These are phyloP conservation scores for Mactra quadrangularis DNA, from an alignment of 1,140 invertebrate genomes.

Conservation along the genomic window DNA sequence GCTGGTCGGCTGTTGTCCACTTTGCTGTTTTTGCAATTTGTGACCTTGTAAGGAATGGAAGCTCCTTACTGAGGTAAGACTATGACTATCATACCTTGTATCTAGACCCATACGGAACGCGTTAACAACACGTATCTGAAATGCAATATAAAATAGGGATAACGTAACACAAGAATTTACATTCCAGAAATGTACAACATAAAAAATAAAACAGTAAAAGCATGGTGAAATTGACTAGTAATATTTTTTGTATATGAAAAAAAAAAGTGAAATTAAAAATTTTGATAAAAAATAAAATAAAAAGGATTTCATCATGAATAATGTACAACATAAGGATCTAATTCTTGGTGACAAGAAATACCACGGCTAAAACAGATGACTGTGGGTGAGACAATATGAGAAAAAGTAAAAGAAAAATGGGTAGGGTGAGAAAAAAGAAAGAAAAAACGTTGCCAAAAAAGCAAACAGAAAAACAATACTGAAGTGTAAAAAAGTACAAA, in stretches of 20 bases:
- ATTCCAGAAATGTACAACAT: constrained; percentile 59
- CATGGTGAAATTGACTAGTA: constrained; percentile 50
- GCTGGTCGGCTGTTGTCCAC: constrained; percentile 34
- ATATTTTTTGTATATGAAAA: too few species aligned
- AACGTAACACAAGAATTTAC: constrained; percentile 59
- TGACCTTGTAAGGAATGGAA: constrained; percentile 79
- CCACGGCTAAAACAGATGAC: constrained; percentile 22
- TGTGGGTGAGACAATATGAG: constrained; percentile 23
- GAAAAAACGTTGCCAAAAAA: too few species aligned
- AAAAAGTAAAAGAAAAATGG: too few species aligned
- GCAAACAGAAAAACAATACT: too few species aligned
- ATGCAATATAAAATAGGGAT: constrained; percentile 63
- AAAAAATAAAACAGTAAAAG: constrained; percentile 47
- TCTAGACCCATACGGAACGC: constrained; percentile 99
- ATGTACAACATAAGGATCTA: constrained; percentile 25
- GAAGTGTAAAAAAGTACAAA: too few species aligned
- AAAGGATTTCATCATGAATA: constrained; percentile 8
- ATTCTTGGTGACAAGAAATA: constrained; percentile 5
- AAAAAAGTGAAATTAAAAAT: background rate
- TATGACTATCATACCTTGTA: constrained; percentile 91
- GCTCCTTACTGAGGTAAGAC: constrained; percentile 82
- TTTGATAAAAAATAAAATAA: constrained; percentile 49
- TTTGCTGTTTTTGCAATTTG: constrained; percentile 42
- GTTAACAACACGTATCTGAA: constrained; percentile 99
- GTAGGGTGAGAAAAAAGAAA: too few species aligned